Evolutionary conservation across 2,797 vertebrate genomes (phyloP), one percentile per base, ranked within the genome.

Genomic region (Enteromius unitaeniatus): DNA sequence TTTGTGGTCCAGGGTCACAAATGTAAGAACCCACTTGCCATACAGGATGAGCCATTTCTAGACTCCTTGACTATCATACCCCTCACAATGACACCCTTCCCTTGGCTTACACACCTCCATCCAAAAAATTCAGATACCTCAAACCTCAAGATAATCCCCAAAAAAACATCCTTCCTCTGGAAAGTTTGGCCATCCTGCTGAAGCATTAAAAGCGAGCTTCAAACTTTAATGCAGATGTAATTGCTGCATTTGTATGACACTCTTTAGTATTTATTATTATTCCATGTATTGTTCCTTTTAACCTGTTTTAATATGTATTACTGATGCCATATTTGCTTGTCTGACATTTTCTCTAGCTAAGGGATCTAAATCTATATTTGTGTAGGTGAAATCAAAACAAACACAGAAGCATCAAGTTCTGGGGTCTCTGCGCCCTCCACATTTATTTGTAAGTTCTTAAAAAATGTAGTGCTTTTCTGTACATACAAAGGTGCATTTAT

Each of bases 391-490:
- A 81, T 26, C 0, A 53, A 40, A 47, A 64, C 42, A 28, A 42
- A 82, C 17, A 58, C 19, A 31, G 1, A n/a, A 40, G 55, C 62
- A 11, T 45, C 62, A 76, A 10, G 6, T 81, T 31, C 51, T 69
- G 67, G 67, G 15, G 37, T 45, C 11, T 67, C 51, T 3, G 31
- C 13, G 0, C 11, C 10, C 34, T 51, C 67, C 26, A 78, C 23
- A 51, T 84, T 84, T 84, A 84, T 78, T 84, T 84, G 75, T 84
- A 70, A 78, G 82, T 69, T 72, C 8, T 78, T 64, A 15, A 21
- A 77, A 83, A 78, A 84, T 69, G 65, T 78, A 84, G 82, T 60
- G 75, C 67, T 84, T 60, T 17, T 78, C 70, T 78, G 75, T 84
- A 84, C 42, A 70, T 84, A 78, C 42, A 78, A 78, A 78, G 28